Percentiles rank a stretch among this genome's conserved stretches.
These are phyloP conservation scores for Anolis sagrei DNA, from an alignment of 2,113 vertebrate genomes.

Conservation along the genomic window DNA sequence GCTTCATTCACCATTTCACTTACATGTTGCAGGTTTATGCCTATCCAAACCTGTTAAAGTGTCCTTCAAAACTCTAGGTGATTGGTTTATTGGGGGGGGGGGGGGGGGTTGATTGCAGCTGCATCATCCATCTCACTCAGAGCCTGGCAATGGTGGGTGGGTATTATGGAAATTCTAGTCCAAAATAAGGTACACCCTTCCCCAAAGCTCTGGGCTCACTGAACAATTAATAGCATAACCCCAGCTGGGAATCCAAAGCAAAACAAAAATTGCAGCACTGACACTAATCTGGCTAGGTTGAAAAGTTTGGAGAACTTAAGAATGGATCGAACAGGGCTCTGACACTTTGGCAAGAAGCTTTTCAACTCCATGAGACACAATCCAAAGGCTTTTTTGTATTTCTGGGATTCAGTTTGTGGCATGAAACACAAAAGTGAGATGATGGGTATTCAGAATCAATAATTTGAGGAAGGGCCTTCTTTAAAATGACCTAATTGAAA, in stretches of 20 bases:
- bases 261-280: not conserved
- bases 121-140: too few relatives aligned
- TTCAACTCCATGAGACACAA: not conserved
- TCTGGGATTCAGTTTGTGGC: not conserved
- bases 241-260: too few relatives aligned
- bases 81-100: too few relatives aligned
- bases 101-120: not conserved
- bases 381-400: not conserved
- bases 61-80: not conserved
- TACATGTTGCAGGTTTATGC: not conserved
- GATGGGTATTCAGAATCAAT: not conserved
- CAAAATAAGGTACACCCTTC: too few relatives aligned
- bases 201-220: not conserved
- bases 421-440: not conserved
- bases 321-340: not conserved
- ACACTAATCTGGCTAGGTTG: not conserved
- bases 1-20: not conserved
- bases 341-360: not conserved
- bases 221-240: not conserved
- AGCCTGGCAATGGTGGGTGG: too few relatives aligned
- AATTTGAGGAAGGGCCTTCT: not conserved
- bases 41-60: not conserved
- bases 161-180: too few relatives aligned
- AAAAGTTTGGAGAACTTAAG: not conserved
- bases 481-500: slow-evolving; percentile 1